Evolutionary conservation across 2,888 invertebrate species (phyloP), one percentile per base, ranked within the genome.

Genomic region (Horisme vitalbata): DNA sequence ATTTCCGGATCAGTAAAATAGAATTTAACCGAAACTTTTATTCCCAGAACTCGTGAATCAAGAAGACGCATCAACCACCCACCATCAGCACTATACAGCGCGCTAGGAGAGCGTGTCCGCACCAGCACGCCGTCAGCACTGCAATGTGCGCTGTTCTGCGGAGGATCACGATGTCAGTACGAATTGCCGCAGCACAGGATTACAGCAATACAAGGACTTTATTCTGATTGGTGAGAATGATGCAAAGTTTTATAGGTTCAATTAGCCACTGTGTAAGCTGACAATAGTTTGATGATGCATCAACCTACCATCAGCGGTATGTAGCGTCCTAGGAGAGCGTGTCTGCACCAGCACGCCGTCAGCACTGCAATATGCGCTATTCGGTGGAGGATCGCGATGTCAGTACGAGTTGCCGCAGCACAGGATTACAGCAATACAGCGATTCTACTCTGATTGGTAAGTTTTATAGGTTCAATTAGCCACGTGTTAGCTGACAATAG

Each of bases 401-500:
- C 94, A 94, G 72, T 97, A 96, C 80, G 96, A 96, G 73, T 91
- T 90, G 58, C 91, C 93, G 0, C 91, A 92, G 43, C 91, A 91
- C 80, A 90, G 30, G 77, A 91, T 37, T 84, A 92, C 77, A 84
- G 96, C 95, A 0, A 92, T 97, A 52, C 93, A 93, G 58, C 96
- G 96, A 28, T 83, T 97, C 20, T 97, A 93, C 77, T 97, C 97
- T 0, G 93, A 95, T 63, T 97, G 97, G 97, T 96, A n/a, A n/a
- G n/a, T n/a, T n/a, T n/a, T n/a, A n/a, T n/a, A n/a, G n/a, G n/a
- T n/a, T n/a, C n/a, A n/a, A n/a, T n/a, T n/a, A n/a, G n/a, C n/a
- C n/a, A n/a, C n/a, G n/a, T n/a, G n/a, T n/a, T n/a, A n/a, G n/a
- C n/a, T n/a, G n/a, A n/a, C n/a, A n/a, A n/a, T n/a, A n/a, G n/a